Percentiles rank a stretch among this genome's conserved stretches.
Conservation (phyloP, 2,797 vertebrate species). For the Acipenser ruthenus region DNA sequence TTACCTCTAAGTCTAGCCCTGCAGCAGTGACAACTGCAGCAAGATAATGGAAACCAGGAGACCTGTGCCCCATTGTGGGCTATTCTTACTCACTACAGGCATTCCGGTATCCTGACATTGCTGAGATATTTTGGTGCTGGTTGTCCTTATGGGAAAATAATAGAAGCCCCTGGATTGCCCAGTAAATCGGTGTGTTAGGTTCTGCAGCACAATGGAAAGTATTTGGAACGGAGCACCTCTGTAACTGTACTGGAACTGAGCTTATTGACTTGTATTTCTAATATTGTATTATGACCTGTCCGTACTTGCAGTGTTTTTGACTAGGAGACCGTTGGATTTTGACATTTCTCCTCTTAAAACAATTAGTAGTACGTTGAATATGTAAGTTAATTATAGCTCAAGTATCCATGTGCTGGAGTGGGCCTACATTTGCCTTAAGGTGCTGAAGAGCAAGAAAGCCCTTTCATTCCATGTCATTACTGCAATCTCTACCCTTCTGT, state of each 20-base stretch:
- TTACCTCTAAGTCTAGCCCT: slow-evolving; percentile 28
- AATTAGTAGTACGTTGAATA: too few species aligned
- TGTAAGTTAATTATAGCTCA: too few species aligned
- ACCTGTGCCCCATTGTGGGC: slow-evolving; percentile 69
- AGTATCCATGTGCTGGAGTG: too few species aligned
- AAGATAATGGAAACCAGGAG: slow-evolving; percentile 67
- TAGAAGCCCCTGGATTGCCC: slow-evolving; percentile 39
- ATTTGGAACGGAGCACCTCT: slow-evolving; percentile 6
- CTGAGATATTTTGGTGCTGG: slow-evolving; percentile 68
- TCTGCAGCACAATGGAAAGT: slow-evolving; percentile 28
- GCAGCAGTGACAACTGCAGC: slow-evolving; percentile 68
- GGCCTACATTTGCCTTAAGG: too few species aligned
- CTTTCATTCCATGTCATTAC: too few species aligned
- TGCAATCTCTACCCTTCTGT: too few species aligned
- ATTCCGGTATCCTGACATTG: slow-evolving; percentile 70
- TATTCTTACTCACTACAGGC: slow-evolving; percentile 86
- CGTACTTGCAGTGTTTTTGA: too few species aligned
- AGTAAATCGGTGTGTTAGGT: slow-evolving; percentile 30
- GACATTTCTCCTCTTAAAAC: too few species aligned
- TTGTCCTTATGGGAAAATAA: slow-evolving; percentile 56
- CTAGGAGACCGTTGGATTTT: too few species aligned
- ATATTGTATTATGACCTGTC: background rate
- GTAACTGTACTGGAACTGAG: background rate
- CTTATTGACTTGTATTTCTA: background rate
- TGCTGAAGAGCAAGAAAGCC: too few species aligned